Evolutionary conservation across 2,797 vertebrate species (phyloP).

Genomic region (Huso huso): DNA sequence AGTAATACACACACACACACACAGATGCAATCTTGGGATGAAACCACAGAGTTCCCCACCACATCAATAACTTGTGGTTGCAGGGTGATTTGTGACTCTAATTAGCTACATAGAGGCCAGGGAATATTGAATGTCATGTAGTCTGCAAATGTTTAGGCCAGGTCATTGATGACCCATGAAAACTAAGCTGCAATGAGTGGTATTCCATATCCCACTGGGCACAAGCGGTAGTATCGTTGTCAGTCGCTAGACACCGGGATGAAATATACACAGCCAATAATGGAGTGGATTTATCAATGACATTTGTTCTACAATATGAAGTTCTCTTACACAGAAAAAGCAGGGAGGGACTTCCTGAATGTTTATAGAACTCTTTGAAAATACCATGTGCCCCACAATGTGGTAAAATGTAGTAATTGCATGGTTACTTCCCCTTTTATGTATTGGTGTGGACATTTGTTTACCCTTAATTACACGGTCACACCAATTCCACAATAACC

Average conservation of each 20-base stretch:
- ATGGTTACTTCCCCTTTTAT: too few species aligned
- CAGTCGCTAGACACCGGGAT: background rate
- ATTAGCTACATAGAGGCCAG: background rate
- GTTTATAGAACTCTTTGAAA: too few species aligned
- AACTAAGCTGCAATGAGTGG: conserved; percentile 1
- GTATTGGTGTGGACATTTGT: too few species aligned
- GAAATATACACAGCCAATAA: background rate
- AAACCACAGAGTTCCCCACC: background rate
- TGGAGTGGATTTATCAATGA: background rate
- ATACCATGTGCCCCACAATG: too few species aligned
- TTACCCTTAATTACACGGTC: too few species aligned
- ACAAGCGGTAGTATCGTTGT: background rate
- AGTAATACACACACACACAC: background rate
- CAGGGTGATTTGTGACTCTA: conserved; percentile 7
- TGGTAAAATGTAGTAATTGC: too few species aligned
- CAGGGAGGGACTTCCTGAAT: too few species aligned
- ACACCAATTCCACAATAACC: too few species aligned
- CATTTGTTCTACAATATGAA: background rate
- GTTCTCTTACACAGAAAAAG: too few species aligned
- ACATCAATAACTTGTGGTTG: conserved; percentile 6
- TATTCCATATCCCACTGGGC: background rate
- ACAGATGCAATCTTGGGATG: background rate
- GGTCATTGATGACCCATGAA: conserved; percentile 8
- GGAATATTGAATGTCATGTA: conserved; percentile 1
- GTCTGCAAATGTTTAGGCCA: background rate